phyloP scores from a whole-genome alignment of 2,797 vertebrate species.

The Dendrocincla tyrannina region DNA sequence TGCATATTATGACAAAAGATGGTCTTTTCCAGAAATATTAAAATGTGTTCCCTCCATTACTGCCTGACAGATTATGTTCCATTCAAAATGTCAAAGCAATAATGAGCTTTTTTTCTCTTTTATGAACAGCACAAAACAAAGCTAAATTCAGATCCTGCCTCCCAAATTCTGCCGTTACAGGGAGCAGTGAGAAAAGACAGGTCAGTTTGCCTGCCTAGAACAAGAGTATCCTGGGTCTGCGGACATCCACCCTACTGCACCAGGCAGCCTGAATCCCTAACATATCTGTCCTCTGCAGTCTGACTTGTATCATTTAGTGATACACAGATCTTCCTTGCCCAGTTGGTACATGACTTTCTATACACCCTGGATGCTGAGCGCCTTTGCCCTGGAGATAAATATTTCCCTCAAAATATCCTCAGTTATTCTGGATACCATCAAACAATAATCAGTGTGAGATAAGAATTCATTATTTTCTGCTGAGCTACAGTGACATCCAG shows the following conservation, averaged over 20 bases:
- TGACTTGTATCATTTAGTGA: not conserved
- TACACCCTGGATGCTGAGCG: not conserved
- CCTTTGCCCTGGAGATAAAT: conserved; percentile 38
- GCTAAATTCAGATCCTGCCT: not conserved
- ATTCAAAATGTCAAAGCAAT: conserved; percentile 9
- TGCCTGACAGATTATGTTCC: not conserved
- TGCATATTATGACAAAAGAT: not conserved
- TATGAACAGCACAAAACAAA: not conserved
- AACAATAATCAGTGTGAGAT: conserved; percentile 51
- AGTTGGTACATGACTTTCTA: not conserved
- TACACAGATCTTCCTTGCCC: not conserved
- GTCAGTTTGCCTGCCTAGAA: not conserved
- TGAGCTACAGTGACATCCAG: conserved; percentile 62
- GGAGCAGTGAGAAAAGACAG: not conserved
- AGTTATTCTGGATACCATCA: conserved; percentile 51
- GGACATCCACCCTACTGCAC: not conserved
- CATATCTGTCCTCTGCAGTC: conserved; percentile 2
- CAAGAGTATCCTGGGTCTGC: not conserved
- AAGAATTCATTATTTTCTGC: conserved; percentile 53
- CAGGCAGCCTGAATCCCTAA: not conserved
- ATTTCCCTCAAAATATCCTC: conserved; percentile 39
- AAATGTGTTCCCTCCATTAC: not conserved
- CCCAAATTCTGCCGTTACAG: not conserved
- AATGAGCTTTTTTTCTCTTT: not conserved
- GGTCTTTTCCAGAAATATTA: conserved; percentile 32